Base-by-base conservation (phyloP, 2,113 vertebrate genomes). In the Solenodon paradoxus region DNA sequence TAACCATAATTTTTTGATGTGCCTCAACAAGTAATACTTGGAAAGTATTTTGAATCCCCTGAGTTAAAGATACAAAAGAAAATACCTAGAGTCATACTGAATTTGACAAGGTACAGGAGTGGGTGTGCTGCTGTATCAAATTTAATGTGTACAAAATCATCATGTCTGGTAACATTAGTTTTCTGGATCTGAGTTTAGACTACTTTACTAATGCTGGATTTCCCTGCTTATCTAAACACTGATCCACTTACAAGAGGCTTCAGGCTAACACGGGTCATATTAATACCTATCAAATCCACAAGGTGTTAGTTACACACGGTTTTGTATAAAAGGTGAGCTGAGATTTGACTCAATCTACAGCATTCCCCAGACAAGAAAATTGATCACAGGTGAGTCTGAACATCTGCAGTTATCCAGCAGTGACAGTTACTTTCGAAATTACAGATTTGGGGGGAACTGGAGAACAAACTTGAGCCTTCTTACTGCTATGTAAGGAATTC, bases 281-380 rank as follows among this genome's bases (percentile, higher is more conserved):
- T 98, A 98, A 98, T 97, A 95, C 97, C 88, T 91, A 84, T 68
- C 85, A 98, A 98, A 98, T 98, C 98, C 98, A 95, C 92, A 80
- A 95, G 96, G 98, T 98, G 79, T 98, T 97, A 88, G 69, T 97
- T 98, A 96, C 97, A 94, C 96, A 95, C 1, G 0, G 59, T 96
- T 97, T 88, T 97, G 95, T 98, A 99, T 99, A 99, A 98, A 99
- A 99, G 97, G 96, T 20, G 81, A 96, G 79, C 75, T 0, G 77
- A 63, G 82, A 88, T 68, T 95, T 77, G 40, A 92, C 5, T 92
- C 96, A 80, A 79, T 92, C 89, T 94, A 93, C 91, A 97, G 96
- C 92, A 96, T n/a, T 55, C 92, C 38, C 79, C 35, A 88, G 90
- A 85, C 96, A 95, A 83, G 55, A 88, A 89, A 96, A 71, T 0